Conservation (phyloP, 2,888 invertebrate species). For the Phrixothrix hirtus region DNA sequence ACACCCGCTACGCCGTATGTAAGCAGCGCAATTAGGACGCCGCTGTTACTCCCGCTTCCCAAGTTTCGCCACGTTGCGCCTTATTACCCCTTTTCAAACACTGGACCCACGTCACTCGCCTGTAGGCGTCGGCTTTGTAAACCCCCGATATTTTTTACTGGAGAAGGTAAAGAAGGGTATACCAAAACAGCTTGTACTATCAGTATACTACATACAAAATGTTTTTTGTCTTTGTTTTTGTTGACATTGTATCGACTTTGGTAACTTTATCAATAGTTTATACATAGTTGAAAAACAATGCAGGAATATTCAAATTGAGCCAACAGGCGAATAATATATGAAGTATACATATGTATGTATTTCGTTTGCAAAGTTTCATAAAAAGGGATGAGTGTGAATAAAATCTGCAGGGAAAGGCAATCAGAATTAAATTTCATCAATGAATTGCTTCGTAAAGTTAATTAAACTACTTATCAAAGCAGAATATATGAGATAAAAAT, state of each 20-base stretch:
- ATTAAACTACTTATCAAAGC: too few species aligned
- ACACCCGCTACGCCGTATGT: conserved; percentile 48
- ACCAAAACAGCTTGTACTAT: conserved; percentile 12
- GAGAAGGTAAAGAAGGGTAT: conserved; percentile 18
- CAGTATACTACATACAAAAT: conserved; percentile 16
- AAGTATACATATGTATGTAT: too few species aligned
- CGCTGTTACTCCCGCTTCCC: conserved; percentile 26
- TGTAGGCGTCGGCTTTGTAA: conserved; percentile 26
- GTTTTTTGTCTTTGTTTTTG: conserved; percentile 4
- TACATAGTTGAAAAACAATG: neutral
- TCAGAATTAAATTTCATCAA: too few species aligned
- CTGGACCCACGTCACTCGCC: conserved; percentile 27
- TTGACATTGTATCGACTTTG: neutral
- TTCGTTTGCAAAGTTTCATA: too few species aligned
- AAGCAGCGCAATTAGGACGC: conserved; percentile 48
- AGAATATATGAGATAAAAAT: too few species aligned
- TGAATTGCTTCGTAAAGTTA: too few species aligned
- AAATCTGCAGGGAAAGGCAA: too few species aligned
- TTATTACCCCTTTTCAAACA: conserved; percentile 40
- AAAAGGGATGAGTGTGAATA: too few species aligned
- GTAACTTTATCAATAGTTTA: conserved; percentile 9
- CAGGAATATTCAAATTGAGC: too few species aligned
- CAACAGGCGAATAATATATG: too few species aligned
- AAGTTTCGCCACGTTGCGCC: conserved; percentile 39
- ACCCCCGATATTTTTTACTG: conserved; percentile 20